Base-by-base conservation (phyloP, 2,888 invertebrate genomes). In the Oscheius sp. region DNA sequence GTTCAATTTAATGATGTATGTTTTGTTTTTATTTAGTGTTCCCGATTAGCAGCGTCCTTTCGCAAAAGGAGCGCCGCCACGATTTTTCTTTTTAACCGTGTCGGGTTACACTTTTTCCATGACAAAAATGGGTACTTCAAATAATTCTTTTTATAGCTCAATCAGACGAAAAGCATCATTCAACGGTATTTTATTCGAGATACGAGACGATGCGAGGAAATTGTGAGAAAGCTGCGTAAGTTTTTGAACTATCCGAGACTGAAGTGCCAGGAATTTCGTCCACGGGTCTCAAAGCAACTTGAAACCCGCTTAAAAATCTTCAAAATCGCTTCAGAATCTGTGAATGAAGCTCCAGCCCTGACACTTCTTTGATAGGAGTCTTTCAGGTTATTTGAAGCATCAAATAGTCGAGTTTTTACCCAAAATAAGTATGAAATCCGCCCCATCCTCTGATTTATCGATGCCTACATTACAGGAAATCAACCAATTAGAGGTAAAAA, bases 391-490 rank as follows among this genome's bases (percentile, higher is more conserved):
- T 89, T 90, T 98, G 88, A 96, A 98, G 90, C 95, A 94, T 88
- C 97, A 98, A 90, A 95, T 98, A 85, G 93, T 94, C 81, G 95
- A 94, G 85, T 96, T 96, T 89, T 94, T 93, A 1, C 97, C 98
- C 87, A 96, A 95, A 0, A 96, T 98, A 5, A 46, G 18, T 23
- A 69, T 69, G 95, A 89, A 96, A 27, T 72, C 79, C 5, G 76
- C 78, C 13, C 75, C 81, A 56, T 71, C 74, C 25, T 21, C 46
- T 0, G 69, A 78, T 66, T 43, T 82, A 12, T 96, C 96, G 90
- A 96, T 97, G n/a, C 98, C 98, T 0, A 95, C 96, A 86, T 96
- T 96, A 0, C 92, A 95, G 79, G 97, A 98, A 91, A 97, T 98
- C 96, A 95, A 96, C 83, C 96, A 97, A 90, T 92, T 98, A 76